phyloP scores from a whole-genome alignment of 2,888 invertebrate species.

The Folsomia manolachei region DNA sequence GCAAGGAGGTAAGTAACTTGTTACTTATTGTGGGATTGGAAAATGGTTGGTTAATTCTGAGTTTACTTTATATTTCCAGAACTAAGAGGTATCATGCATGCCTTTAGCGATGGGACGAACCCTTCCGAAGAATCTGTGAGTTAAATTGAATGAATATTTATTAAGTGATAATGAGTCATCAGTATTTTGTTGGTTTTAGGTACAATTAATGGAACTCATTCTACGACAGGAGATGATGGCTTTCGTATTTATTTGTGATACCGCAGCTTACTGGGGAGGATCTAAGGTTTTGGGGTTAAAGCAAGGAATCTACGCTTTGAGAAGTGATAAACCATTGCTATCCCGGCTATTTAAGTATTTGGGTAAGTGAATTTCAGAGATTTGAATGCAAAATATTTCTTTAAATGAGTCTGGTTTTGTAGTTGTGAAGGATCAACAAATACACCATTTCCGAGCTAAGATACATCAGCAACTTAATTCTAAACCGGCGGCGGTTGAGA shows the following conservation, averaged over 20 bases:
- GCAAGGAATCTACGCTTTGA: constrained; percentile 77
- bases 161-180: too few species aligned
- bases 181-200: too few species aligned
- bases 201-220: constrained; percentile 74
- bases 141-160: too few species aligned
- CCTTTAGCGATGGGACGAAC: constrained; percentile 83
- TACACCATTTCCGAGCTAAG: neutral
- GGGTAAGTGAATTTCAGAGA: constrained; percentile 51
- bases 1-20: neutral
- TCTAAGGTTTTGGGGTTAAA: constrained; percentile 59
- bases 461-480: neutral
- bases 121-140: constrained; percentile 79
- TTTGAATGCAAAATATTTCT: neutral
- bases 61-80: constrained; percentile 61
- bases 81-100: constrained; percentile 84
- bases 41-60: neutral
- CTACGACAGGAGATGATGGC: constrained; percentile 75
- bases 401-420: constrained; percentile 8
- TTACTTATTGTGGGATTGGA: neutral
- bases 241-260: constrained; percentile 72
- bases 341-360: constrained; percentile 73
- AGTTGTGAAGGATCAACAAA: constrained; percentile 39
- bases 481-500: constrained; percentile 12
- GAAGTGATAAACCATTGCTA: constrained; percentile 74
- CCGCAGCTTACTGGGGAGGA: constrained; percentile 64